phyloP scores from a whole-genome alignment of 2,113 vertebrate genomes.

The Petromus typicus region DNA sequence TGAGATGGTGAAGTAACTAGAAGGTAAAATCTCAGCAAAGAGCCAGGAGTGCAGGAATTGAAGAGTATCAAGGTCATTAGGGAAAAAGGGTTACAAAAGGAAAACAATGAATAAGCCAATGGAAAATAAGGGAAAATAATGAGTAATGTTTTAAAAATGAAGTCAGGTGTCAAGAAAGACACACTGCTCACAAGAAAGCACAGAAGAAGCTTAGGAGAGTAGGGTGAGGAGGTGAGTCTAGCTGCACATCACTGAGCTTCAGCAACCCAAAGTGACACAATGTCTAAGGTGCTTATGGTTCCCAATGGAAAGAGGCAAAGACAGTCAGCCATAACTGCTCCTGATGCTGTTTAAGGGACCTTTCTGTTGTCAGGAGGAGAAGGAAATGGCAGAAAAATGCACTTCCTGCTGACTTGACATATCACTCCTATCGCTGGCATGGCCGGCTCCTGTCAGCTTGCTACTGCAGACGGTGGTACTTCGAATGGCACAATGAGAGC shows the following conservation, averaged over 20 bases:
- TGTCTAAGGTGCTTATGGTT: background rate
- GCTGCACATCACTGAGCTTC: background rate
- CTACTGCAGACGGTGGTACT: background rate
- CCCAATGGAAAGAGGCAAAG: background rate
- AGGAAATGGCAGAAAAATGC: background rate
- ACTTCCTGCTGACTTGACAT: background rate
- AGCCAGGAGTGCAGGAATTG: background rate
- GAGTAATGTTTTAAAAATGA: background rate
- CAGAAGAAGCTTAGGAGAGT: fast-evolving
- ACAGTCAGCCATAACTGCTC: background rate
- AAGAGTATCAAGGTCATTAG: background rate
- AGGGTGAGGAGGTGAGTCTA: background rate
- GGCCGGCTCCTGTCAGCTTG: background rate
- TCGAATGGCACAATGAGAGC: background rate
- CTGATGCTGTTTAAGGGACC: background rate
- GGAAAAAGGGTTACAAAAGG: background rate
- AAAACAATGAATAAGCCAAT: background rate
- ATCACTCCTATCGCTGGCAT: background rate
- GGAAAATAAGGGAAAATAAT: background rate
- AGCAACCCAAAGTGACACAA: background rate
- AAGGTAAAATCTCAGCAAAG: background rate
- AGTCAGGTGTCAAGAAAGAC: background rate
- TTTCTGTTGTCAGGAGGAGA: background rate
- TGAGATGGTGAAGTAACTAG: background rate
- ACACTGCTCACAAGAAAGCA: background rate